Evolutionary conservation across 1,140 invertebrate species (phyloP).

Genomic region (Dendrolimus kikuchii): DNA sequence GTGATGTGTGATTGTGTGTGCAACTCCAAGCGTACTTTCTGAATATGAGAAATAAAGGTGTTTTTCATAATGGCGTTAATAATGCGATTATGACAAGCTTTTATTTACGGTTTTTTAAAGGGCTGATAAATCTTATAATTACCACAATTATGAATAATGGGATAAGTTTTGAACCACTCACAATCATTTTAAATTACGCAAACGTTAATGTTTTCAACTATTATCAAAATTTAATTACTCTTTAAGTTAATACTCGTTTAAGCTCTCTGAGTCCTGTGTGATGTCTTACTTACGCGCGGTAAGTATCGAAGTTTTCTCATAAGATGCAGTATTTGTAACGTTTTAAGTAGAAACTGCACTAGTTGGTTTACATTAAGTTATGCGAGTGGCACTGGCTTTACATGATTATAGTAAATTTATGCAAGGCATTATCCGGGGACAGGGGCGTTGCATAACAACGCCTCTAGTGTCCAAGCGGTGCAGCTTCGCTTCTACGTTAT

Average conservation of each 20-base stretch:
- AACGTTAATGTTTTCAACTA: no score
- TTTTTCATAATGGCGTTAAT: no score
- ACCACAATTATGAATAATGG: no score
- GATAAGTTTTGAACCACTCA: no score
- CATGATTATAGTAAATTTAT: slow-evolving; percentile 64
- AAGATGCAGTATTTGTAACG: slow-evolving; percentile 20
- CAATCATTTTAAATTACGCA: no score
- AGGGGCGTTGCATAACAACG: slow-evolving; percentile 58
- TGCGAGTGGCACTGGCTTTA: slow-evolving; percentile 40
- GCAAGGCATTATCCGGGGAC: slow-evolving; percentile 65
- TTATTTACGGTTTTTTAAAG: no score
- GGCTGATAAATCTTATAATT: no score
- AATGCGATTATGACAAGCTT: no score
- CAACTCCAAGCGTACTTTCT: no score
- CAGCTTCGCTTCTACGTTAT: slow-evolving; percentile 38
- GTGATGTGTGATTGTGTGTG: no score
- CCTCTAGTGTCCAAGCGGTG: slow-evolving; percentile 54
- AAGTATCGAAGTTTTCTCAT: slow-evolving; percentile 9
- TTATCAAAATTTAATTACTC: no score
- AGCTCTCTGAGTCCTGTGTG: slow-evolving; percentile 8
- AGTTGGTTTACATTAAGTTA: slow-evolving; percentile 44
- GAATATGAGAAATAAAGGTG: no score
- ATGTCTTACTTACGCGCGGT: slow-evolving; percentile 6
- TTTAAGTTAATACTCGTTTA: not conserved
- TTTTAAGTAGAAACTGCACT: slow-evolving; percentile 30